Percentiles rank a stretch among this genome's conserved stretches.
phyloP scores from a whole-genome alignment of 1,140 invertebrate genomes.

The Antheraea mylitta region DNA sequence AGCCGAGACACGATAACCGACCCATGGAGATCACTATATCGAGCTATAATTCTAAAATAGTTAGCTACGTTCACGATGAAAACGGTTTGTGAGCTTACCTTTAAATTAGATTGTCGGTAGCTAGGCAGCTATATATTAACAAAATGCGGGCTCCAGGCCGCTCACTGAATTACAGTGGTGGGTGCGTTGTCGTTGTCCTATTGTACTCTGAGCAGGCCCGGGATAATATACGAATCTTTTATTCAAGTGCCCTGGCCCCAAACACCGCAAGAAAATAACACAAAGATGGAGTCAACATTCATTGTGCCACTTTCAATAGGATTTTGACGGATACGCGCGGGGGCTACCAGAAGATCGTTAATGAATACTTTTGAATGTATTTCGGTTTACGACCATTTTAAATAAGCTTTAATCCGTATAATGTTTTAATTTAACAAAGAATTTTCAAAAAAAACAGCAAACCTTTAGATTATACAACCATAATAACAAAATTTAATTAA shows the following conservation, averaged over 20 bases:
- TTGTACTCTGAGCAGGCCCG: constrained; percentile 53
- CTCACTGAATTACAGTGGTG: constrained; percentile 52
- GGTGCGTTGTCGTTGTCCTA: constrained; percentile 59
- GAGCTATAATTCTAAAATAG: constrained; percentile 5
- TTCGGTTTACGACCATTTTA: constrained; percentile 5
- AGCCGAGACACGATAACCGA: background rate
- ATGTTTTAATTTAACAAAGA: background rate
- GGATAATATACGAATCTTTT: constrained; percentile 76
- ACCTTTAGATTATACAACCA: background rate
- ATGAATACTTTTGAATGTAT: constrained; percentile 11
- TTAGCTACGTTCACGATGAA: background rate
- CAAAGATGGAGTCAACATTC: constrained; percentile 66
- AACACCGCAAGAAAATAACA: constrained; percentile 67
- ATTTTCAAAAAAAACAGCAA: background rate
- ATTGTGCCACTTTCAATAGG: constrained; percentile 68
- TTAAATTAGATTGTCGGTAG: constrained; percentile 45
- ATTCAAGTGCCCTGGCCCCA: constrained; percentile 70
- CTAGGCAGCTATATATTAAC: constrained; percentile 37
- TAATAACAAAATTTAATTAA: background rate
- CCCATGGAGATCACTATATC: background rate
- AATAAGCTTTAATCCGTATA: background rate
- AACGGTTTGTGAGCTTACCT: constrained; percentile 25
- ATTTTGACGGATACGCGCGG: constrained; percentile 57
- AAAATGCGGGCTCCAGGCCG: constrained; percentile 49
- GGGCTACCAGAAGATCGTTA: constrained; percentile 9